Conservation (phyloP, 1,140 invertebrate species). For the Sitobion miscanthi region DNA sequence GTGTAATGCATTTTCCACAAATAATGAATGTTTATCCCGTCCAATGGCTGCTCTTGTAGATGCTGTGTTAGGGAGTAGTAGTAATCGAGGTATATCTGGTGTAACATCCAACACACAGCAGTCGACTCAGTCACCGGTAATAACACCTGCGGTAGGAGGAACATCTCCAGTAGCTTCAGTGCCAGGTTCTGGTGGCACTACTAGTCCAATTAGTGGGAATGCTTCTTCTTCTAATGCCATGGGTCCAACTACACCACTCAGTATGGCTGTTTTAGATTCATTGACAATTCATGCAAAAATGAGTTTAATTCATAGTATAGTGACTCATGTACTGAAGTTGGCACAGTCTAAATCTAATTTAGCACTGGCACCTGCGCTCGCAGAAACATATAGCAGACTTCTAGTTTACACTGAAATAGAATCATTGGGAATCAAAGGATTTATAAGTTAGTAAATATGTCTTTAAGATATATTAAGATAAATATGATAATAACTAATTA, state of each 20-base stretch:
- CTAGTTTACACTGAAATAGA: conserved; percentile 97
- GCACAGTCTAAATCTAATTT: conserved; percentile 84
- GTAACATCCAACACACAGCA: conserved; percentile 60
- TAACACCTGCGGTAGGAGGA: conserved; percentile 64
- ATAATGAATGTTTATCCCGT: conserved; percentile 81
- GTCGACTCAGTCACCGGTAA: conserved; percentile 65
- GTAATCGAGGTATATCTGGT: conserved; percentile 46
- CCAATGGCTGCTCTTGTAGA: conserved; percentile 90
- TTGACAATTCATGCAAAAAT: conserved; percentile 94
- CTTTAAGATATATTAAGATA: conserved; percentile 33
- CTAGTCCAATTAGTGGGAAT: conserved; percentile 49
- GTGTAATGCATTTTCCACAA: conserved; percentile 93
- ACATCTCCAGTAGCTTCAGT: conserved; percentile 65
- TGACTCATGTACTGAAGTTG: conserved; percentile 85
- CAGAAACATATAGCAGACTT: conserved; percentile 93
- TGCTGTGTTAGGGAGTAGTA: conserved; percentile 74
- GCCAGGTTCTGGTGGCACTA: conserved; percentile 50
- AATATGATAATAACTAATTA: not conserved
- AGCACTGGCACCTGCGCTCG: conserved; percentile 84
- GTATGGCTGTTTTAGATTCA: conserved; percentile 93
- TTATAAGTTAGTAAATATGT: conserved; percentile 78
- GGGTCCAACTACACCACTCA: conserved; percentile 81
- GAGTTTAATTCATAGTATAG: conserved; percentile 95
- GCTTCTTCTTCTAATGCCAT: conserved; percentile 65
- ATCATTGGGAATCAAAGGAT: conserved; percentile 94